A percentile compares a stretch with the other conserved stretches of the same genome.
These are phyloP conservation scores for Hemiprocne comata DNA, from an alignment of 2,113 vertebrate genomes.

Conservation along the genomic window DNA sequence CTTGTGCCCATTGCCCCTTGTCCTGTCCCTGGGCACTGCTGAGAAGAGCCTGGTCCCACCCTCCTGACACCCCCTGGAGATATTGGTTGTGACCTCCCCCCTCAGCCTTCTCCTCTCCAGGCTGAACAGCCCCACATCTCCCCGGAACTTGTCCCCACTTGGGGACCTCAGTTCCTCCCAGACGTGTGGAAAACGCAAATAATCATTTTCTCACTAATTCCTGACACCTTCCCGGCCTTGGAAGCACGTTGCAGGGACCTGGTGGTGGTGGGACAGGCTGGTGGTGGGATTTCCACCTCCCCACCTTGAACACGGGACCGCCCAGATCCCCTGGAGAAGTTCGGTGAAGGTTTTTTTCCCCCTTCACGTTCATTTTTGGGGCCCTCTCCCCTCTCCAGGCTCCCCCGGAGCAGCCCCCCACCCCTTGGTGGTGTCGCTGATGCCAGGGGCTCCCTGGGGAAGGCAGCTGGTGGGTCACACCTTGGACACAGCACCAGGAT, in stretches of 20 bases:
- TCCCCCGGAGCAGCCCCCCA: background rate
- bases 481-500: accelerated
- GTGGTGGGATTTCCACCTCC: accelerated
- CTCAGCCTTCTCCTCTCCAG: no score
- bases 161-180: background rate
- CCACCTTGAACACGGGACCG: accelerated
- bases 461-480: accelerated
- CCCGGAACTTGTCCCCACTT: no score
- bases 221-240: accelerated
- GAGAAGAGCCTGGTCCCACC: no score
- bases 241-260: accelerated
- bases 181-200: accelerated
- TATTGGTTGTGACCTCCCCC: no score
- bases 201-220: no score
- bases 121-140: no score
- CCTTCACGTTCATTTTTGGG: background rate
- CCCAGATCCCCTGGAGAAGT: no score
- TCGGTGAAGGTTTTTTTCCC: accelerated
- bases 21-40: no score
- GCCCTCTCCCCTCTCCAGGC: background rate
- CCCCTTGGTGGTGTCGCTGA: no score
- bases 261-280: no score
- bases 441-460: accelerated
- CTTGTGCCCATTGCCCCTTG: no score
- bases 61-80: no score